Base-by-base conservation (phyloP, 1,140 invertebrate species). In the Myzus persicae region DNA sequence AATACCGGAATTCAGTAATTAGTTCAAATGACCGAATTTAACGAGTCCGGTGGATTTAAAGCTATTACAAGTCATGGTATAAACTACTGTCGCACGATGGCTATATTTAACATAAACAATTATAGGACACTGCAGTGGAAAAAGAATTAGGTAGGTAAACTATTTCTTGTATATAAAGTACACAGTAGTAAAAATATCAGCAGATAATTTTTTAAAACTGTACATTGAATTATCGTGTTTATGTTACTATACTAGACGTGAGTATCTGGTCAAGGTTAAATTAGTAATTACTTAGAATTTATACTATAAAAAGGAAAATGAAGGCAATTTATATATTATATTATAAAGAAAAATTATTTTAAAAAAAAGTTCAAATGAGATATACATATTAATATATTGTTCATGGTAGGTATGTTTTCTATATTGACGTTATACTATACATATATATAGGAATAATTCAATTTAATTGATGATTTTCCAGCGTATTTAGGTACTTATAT, bases 201-300 rank as follows among this genome's bases (percentile, higher is more conserved):
- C 42, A 90, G 36, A 20, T 89, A 51, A 59, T 90, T 90, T 89
- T 54, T 54, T 59, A 40, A 59, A 90, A 90, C 88, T 40, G 88
- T 88, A 88, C 44, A 51, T 51, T 24, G 46, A 88, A 90, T 59
- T 59, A 54, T 90, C 48, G 36, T 40, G 51, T 90, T 59, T 38
- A 89, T 46, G n/a, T 87, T 46, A 46, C 38, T 38, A 51, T 51
- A 38, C 46, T 54, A 36, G 46, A 40, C 2, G 48, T 31, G 22
- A 40, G 44, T 87, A 46, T 87, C 46, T 89, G 46, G 87, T 89
- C 87, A 89, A 89, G 87, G 87, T 89, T 51, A 54, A 89, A 89
- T 24, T 22, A 26, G 46, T 89, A 54, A 40, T 90, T 38, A 40
- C 31, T n/a, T 36, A 51, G 44, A 88, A 51, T 51, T 88, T 87